These are phyloP conservation scores for Lagothrix lagotricha DNA, from an alignment of 2,797 vertebrate genomes.

Conservation along the genomic window DNA sequence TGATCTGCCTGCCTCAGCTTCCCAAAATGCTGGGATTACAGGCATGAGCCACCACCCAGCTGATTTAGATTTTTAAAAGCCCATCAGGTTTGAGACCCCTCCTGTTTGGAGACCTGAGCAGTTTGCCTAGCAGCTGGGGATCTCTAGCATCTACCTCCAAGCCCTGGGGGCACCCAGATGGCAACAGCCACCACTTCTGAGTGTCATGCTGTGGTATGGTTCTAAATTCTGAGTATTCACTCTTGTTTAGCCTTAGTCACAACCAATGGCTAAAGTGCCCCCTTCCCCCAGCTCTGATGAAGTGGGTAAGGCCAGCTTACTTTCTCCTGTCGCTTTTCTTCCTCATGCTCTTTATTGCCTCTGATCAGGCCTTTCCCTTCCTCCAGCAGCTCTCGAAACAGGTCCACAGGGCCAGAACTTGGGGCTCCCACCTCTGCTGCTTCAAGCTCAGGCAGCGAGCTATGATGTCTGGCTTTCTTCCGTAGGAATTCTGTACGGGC, in stretches of 20 bases:
- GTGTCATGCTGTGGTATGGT: too few species aligned
- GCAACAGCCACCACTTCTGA: not conserved
- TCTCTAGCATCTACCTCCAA: not conserved
- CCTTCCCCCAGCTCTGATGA: constrained; percentile 81
- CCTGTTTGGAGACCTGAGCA: not conserved
- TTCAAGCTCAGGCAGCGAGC: constrained; percentile 51
- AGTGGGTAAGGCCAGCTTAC: constrained; percentile 74
- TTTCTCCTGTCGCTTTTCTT: constrained; percentile 92
- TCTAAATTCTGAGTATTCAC: constrained; percentile 86
- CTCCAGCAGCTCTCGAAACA: constrained; percentile 89
- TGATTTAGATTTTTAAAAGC: not conserved
- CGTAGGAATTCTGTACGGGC: constrained; percentile 92
- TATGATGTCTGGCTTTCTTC: constrained; percentile 84
- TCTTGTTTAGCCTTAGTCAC: not conserved
- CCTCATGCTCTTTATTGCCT: constrained; percentile 92
- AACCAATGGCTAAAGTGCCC: not conserved
- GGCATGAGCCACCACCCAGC: too few species aligned
- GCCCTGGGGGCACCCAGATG: not conserved
- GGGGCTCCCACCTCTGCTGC: not conserved
- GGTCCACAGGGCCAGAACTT: constrained; percentile 86
- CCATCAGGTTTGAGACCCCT: not conserved
- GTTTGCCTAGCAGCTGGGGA: not conserved
- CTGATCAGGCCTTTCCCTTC: constrained; percentile 85
- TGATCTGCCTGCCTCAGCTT: too few species aligned
- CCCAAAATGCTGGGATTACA: too few species aligned